Percentiles rank a stretch among this genome's conserved stretches.
Conservation (phyloP, 2,113 vertebrate genomes). For the Catharus fuscescens region DNA sequence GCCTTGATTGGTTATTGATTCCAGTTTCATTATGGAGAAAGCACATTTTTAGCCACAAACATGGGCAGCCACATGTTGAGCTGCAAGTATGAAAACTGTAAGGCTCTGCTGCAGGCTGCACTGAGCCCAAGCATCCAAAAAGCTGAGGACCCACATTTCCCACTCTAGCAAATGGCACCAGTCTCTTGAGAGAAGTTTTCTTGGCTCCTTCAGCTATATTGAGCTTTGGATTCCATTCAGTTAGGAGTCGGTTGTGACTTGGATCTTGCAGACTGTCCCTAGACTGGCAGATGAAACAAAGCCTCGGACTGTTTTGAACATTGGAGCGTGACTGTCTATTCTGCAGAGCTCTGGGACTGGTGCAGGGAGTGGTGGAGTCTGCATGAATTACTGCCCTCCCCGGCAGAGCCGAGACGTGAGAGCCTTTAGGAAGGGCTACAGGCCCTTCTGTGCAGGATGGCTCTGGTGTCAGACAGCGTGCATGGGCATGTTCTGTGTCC, state of each 20-base stretch:
- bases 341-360: not conserved
- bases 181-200: constrained; percentile 24
- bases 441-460: not conserved
- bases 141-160: not conserved
- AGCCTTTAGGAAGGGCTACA: not conserved
- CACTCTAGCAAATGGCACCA: not conserved
- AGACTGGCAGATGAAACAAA: constrained; percentile 33
- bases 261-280: constrained; percentile 5
- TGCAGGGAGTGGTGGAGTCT: not conserved
- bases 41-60: constrained; percentile 29
- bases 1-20: constrained; percentile 70
- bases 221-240: constrained; percentile 33
- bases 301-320: not conserved
- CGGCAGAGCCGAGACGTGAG: rapidly evolving
- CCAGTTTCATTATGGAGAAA: constrained; percentile 53
- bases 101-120: not conserved
- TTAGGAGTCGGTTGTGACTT: constrained; percentile 13
- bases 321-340: constrained; percentile 16
- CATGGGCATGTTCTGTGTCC: too few relatives aligned
- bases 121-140: not conserved
- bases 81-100: not conserved
- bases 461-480: not conserved
- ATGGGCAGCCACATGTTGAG: constrained; percentile 15
- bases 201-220: constrained; percentile 3
- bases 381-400: not conserved